These are phyloP conservation scores for Gymnodraco acuticeps DNA, from an alignment of 2,797 vertebrate species.

Conservation along the genomic window DNA sequence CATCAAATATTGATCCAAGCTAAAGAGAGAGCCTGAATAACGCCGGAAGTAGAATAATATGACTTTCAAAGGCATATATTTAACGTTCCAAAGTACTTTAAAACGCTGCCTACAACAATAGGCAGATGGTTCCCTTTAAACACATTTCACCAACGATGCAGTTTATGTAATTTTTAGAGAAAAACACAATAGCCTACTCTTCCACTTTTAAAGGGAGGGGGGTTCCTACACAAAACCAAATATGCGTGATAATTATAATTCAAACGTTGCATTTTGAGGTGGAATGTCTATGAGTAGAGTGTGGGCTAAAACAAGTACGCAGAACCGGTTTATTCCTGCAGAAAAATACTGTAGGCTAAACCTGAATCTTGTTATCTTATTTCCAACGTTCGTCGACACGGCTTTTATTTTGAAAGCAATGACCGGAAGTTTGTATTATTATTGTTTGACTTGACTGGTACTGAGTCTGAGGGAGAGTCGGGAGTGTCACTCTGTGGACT, in stretches of 20 bases:
- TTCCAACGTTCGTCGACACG: rapidly evolving
- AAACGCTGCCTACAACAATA: too few relatives aligned
- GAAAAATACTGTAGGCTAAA: neutral
- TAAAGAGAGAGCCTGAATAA: neutral
- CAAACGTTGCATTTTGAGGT: neutral
- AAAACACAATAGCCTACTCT: neutral
- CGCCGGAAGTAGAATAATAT: constrained; percentile 12
- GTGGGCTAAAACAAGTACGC: neutral
- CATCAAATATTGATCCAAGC: neutral
- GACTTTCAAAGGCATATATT: neutral
- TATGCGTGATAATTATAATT: neutral
- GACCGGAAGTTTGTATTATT: constrained; percentile 20
- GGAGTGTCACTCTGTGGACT: constrained; percentile 29
- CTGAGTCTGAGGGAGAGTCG: constrained; percentile 1
- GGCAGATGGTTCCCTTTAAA: neutral
- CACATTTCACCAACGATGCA: neutral
- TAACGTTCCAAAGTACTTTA: neutral
- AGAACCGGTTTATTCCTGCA: too few relatives aligned
- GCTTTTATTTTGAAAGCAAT: constrained; percentile 53
- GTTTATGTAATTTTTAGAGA: neutral
- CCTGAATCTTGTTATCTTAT: too few relatives aligned
- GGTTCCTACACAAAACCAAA: neutral
- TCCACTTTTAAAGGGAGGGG: neutral
- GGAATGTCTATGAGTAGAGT: neutral
- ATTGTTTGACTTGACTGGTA: neutral